These are phyloP conservation scores for Tinea trinotella DNA, from an alignment of 2,888 invertebrate species.

Conservation along the genomic window DNA sequence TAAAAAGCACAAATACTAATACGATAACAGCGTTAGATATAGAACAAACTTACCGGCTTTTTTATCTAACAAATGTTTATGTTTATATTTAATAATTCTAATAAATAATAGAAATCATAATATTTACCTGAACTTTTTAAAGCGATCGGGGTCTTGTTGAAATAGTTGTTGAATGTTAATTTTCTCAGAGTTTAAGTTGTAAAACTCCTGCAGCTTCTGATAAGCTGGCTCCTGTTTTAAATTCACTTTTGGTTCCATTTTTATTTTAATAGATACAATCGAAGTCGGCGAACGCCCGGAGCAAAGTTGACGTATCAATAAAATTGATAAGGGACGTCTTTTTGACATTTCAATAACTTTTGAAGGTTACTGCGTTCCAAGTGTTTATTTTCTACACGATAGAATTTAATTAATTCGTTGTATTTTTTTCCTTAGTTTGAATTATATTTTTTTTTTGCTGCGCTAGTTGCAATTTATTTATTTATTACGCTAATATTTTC, in stretches of 20 bases:
- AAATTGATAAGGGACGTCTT: constrained; percentile 53
- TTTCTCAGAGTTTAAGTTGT: constrained; percentile 77
- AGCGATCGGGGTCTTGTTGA: constrained; percentile 83
- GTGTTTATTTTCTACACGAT: background rate
- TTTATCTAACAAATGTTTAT: constrained; percentile 8
- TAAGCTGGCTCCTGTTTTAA: constrained; percentile 76
- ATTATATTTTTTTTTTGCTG: background rate
- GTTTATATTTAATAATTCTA: constrained; percentile 1
- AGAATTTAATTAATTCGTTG: background rate
- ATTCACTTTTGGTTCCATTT: constrained; percentile 60
- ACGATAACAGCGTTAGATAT: background rate
- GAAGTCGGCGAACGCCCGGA: constrained; percentile 31
- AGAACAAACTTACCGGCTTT: background rate
- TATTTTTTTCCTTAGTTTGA: background rate
- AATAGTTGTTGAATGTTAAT: constrained; percentile 90
- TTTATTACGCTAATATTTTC: too few species aligned
- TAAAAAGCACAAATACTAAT: background rate
- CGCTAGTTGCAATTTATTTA: background rate
- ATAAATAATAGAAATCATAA: background rate
- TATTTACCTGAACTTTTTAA: constrained; percentile 89
- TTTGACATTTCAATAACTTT: constrained; percentile 65
- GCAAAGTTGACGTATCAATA: constrained; percentile 31
- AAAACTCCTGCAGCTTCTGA: constrained; percentile 83
- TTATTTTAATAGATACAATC: constrained; percentile 22
- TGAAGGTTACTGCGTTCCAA: constrained; percentile 47